phyloP scores from a whole-genome alignment of 2,113 vertebrate genomes.

The Erpornis zantholeuca region DNA sequence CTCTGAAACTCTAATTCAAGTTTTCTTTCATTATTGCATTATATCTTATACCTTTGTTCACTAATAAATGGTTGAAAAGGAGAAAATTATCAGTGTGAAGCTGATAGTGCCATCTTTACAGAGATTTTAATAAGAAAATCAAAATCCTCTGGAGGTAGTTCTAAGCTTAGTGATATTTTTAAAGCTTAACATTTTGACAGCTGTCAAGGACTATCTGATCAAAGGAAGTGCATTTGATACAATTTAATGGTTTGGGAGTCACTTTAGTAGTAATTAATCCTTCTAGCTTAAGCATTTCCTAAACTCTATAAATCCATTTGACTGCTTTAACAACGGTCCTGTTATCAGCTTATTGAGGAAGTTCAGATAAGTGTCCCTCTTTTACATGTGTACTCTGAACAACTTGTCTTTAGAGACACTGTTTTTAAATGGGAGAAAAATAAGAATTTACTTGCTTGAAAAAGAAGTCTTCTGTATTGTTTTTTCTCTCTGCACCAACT shows the following conservation, averaged over 20 bases:
- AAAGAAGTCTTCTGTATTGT: not conserved
- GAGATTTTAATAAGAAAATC: not conserved
- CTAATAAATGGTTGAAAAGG: not conserved
- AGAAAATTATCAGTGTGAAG: not conserved
- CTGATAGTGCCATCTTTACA: not conserved
- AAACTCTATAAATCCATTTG: not conserved
- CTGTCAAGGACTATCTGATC: slow-evolving; percentile 5
- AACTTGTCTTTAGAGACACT: not conserved
- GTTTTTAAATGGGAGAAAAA: not conserved
- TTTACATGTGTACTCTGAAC: not conserved
- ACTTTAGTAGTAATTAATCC: slow-evolving; percentile 35
- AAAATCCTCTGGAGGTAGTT: slow-evolving; percentile 14
- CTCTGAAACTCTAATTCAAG: slow-evolving; percentile 10
- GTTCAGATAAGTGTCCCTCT: not conserved
- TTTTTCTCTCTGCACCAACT: not conserved
- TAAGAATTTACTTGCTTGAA: not conserved
- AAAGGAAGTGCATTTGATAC: slow-evolving; percentile 23
- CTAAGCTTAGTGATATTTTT: slow-evolving; percentile 25
- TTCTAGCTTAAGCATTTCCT: not conserved
- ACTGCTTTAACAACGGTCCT: not conserved
- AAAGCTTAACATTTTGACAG: slow-evolving; percentile 37
- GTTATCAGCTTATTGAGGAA: not conserved
- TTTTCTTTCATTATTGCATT: not conserved
- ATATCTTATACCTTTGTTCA: not conserved
- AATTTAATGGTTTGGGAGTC: slow-evolving; percentile 17